Conservation (phyloP, 2,888 invertebrate species). For the Phymatocera aterrima region DNA sequence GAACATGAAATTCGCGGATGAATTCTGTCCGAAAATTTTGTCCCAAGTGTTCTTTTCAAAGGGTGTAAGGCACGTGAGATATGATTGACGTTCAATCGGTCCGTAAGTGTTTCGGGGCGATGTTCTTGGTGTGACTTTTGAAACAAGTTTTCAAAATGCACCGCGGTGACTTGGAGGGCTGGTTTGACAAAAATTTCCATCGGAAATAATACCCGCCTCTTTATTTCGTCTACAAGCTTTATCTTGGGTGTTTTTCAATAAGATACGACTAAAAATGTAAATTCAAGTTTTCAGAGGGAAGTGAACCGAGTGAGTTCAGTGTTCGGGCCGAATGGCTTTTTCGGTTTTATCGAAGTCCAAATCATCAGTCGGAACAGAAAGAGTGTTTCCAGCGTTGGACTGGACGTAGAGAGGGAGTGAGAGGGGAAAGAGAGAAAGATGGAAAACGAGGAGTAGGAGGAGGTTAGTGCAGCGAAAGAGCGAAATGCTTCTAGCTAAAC, state of each 20-base stretch:
- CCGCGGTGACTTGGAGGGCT: background rate
- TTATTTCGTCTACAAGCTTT: background rate
- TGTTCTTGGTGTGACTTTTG: too few relatives aligned
- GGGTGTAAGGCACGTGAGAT: background rate
- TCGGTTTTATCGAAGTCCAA: background rate
- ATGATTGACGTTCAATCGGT: background rate
- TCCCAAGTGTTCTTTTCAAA: background rate
- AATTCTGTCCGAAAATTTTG: background rate
- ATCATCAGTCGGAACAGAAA: slow-evolving; percentile 50
- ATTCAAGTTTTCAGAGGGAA: background rate
- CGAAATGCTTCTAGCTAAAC: slow-evolving; percentile 73
- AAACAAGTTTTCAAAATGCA: too few relatives aligned
- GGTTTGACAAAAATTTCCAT: background rate
- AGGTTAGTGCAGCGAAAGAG: slow-evolving; percentile 58
- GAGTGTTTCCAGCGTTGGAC: slow-evolving; percentile 47
- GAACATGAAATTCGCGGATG: background rate
- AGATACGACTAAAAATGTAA: background rate
- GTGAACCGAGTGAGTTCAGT: background rate
- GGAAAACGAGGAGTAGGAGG: slow-evolving; percentile 47
- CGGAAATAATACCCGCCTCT: background rate
- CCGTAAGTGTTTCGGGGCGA: too few relatives aligned
- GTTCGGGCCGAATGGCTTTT: slow-evolving; percentile 5
- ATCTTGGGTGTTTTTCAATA: background rate
- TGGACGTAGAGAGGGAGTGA: slow-evolving; percentile 40
- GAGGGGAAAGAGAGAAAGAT: slow-evolving; percentile 31